Conservation (phyloP, 1,140 invertebrate genomes). For the Zeugodacus cucurbitae region DNA sequence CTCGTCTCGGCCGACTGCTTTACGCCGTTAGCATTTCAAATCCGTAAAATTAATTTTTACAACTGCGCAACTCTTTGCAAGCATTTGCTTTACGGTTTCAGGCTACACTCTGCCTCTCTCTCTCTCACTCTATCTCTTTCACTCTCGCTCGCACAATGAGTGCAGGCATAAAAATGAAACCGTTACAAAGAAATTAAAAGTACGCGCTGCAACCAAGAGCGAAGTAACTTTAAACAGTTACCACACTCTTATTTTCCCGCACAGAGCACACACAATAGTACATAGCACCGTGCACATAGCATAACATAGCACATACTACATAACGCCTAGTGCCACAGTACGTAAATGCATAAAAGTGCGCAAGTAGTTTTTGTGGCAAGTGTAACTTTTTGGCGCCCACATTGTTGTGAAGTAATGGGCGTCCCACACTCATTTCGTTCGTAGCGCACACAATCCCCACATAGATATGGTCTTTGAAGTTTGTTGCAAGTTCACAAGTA, state of each 20-base stretch:
- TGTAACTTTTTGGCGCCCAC: slow-evolving; percentile 32
- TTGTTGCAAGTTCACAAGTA: slow-evolving; percentile 34
- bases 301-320: neutral
- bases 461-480: slow-evolving; percentile 16
- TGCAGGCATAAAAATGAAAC: slow-evolving; percentile 2
- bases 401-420: slow-evolving; percentile 8
- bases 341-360: neutral
- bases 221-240: neutral
- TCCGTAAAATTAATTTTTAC: slow-evolving; percentile 36
- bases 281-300: neutral
- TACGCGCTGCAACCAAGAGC: neutral
- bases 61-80: slow-evolving; percentile 17
- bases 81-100: neutral
- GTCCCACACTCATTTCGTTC: neutral
- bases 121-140: neutral
- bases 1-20: neutral
- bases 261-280: neutral
- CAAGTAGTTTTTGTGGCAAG: slow-evolving; percentile 27
- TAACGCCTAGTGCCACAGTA: neutral
- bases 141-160: neutral
- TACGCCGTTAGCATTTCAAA: neutral
- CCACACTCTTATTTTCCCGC: neutral
- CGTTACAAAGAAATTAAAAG: slow-evolving; percentile 25
- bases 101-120: neutral
- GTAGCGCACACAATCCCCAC: neutral